phyloP scores from a whole-genome alignment of 1,140 invertebrate genomes.

The Gyrodactylus bullatarudis region DNA sequence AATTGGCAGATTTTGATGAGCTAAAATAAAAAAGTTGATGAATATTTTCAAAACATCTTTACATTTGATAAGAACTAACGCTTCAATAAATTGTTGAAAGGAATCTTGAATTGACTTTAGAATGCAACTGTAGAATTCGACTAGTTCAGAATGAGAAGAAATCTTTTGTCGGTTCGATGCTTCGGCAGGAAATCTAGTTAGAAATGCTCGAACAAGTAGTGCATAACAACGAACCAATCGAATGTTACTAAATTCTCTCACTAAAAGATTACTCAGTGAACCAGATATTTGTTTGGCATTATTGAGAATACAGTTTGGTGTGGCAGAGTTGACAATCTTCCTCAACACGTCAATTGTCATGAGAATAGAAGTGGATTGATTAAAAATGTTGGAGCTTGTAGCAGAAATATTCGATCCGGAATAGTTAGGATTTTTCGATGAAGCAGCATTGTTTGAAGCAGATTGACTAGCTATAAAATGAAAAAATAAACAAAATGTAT shows the following conservation, averaged over 20 bases:
- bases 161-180: conserved; percentile 3
- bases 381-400: too few relatives aligned
- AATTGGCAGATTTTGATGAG: not conserved
- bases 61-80: not conserved
- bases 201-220: not conserved
- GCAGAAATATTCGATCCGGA: not conserved
- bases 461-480: too few relatives aligned
- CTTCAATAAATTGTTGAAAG: conserved; percentile 1
- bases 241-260: not conserved
- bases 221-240: not conserved
- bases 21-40: not conserved
- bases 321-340: not conserved
- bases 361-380: not conserved
- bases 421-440: not conserved
- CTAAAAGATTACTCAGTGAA: not conserved
- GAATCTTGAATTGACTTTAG: conserved; percentile 4
- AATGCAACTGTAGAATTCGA: not conserved
- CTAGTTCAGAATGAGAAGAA: not conserved
- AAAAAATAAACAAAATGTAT: too few relatives aligned
- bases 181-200: conserved; percentile 2
- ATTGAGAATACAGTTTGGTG: not conserved
- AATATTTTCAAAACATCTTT: not conserved
- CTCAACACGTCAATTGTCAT: not conserved
- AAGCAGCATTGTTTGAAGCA: not conserved
- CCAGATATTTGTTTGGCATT: not conserved